Evolutionary conservation across 2,797 vertebrate species (phyloP).

Genomic region (Spondyliosoma cantharus): DNA sequence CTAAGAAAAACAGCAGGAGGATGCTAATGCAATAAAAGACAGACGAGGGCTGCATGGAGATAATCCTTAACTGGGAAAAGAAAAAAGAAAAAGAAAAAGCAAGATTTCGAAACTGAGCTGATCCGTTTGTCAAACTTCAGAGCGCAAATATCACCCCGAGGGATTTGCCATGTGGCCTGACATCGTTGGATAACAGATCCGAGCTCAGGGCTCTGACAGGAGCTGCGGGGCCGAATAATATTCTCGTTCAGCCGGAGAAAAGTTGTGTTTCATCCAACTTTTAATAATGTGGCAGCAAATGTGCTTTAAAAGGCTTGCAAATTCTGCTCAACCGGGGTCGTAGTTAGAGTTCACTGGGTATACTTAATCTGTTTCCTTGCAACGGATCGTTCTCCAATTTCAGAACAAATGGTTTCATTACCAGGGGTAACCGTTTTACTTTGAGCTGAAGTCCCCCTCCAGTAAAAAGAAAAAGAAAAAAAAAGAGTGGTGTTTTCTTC

Average conservation of each 20-base stretch:
- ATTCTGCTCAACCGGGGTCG: constrained; percentile 4
- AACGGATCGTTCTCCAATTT: constrained; percentile 12
- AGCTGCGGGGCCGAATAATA: constrained; percentile 49
- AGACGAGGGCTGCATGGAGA: constrained; percentile 19
- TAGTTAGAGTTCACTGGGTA: constrained; percentile 6
- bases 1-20: not conserved
- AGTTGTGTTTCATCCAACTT: constrained; percentile 37
- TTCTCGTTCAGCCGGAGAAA: constrained; percentile 34
- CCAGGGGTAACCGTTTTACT: constrained; percentile 21
- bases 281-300: constrained; percentile 20
- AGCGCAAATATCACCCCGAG: constrained; percentile 43
- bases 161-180: constrained; percentile 51
- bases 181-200: constrained; percentile 48
- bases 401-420: constrained; percentile 19
- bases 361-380: constrained; percentile 4
- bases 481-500: too few species aligned
- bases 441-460: not conserved
- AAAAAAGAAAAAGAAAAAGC: not conserved
- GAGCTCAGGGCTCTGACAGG: constrained; percentile 38
- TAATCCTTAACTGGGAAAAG: constrained; percentile 21
- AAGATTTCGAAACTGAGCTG: constrained; percentile 36
- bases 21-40: constrained; percentile 2
- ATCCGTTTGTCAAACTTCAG: constrained; percentile 56
- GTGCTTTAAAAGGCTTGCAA: constrained; percentile 7
- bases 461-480: too few species aligned